Evolutionary conservation across 1,140 invertebrate genomes (phyloP), one percentile per base, ranked within the genome.

Genomic region (Formica selysi): DNA sequence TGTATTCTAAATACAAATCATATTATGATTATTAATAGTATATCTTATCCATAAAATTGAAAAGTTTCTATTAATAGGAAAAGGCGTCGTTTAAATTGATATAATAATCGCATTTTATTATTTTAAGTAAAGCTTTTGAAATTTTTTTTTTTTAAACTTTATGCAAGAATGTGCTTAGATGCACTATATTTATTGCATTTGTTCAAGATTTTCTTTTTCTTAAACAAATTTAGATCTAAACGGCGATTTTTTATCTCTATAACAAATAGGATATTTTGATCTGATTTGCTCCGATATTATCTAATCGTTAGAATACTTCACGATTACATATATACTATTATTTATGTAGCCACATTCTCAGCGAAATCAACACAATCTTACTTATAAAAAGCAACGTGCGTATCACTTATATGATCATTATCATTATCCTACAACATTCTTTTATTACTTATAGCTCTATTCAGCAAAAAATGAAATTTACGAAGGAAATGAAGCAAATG

Each of bases 1-100:
- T 74, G 22, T 74, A 59, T 74, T 73, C n/a, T 16, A 57, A 73
- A 73, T 29, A 73, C 13, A 61, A 38, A 36, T 61, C 36, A 74
- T 7, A 41, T 22, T 0, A 3, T 19, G 6, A 61, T 26, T 61
- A 36, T 41, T 61, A 59, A 74, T 74, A 41, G 13, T 36, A n/a
- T 22, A 6, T 54, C 2, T 73, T 11, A 19, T 51, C 13, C 5
- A 51, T 11, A 26, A 54, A 54, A 71, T 71, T 22, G 4, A 32
- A 51, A 71, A 54, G 8, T 0, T 26, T 54, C 0, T 54, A 38
- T 54, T 71, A 36, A 32, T 51, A 51, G 16, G 4, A 71, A 19
- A 54, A 71, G 48, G 11, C 29, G 8, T 32, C 1, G 3, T 54
- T 71, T 54, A 71, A 51, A 51, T 51, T 51, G 4, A 19, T 51